These are phyloP conservation scores for Shargacucullia verbasci DNA, from an alignment of 2,888 invertebrate genomes.

Conservation along the genomic window DNA sequence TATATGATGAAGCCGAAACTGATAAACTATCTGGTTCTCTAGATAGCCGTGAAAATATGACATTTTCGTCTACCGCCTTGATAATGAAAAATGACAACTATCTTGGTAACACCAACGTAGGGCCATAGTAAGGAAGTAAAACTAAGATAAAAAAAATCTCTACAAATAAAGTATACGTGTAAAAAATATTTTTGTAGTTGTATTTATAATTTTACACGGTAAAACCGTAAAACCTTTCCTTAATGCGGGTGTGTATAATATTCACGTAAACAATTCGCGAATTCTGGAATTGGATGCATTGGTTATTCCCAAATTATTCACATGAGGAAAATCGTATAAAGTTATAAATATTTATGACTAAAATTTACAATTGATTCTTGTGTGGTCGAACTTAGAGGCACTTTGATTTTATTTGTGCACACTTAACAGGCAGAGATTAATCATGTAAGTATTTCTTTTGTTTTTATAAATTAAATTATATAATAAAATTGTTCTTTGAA, in stretches of 20 bases:
- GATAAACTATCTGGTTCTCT: constrained; percentile 35
- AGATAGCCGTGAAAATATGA: constrained; percentile 30
- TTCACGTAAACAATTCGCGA: too few relatives aligned
- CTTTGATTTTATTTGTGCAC: too few relatives aligned
- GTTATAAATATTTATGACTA: too few relatives aligned
- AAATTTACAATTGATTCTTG: neutral
- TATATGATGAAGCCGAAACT: neutral
- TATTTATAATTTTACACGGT: neutral
- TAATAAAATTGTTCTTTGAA: too few relatives aligned
- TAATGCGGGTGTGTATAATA: too few relatives aligned
- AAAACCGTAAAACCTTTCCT: too few relatives aligned
- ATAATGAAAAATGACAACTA: constrained; percentile 12
- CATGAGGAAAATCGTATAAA: too few relatives aligned
- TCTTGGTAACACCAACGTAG: neutral
- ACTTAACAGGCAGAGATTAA: too few relatives aligned
- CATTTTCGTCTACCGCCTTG: constrained; percentile 15
- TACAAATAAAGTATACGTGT: neutral
- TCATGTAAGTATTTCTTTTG: too few relatives aligned
- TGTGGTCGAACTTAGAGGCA: neutral
- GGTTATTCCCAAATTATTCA: too few relatives aligned
- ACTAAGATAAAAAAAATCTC: neutral
- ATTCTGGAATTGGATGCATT: too few relatives aligned
- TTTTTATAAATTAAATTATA: too few relatives aligned
- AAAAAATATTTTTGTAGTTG: neutral
- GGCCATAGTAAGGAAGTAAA: neutral